Evolutionary conservation across 2,113 vertebrate species (phyloP), one percentile per base, ranked within the genome.

Genomic region (Labeo rohita): DNA sequence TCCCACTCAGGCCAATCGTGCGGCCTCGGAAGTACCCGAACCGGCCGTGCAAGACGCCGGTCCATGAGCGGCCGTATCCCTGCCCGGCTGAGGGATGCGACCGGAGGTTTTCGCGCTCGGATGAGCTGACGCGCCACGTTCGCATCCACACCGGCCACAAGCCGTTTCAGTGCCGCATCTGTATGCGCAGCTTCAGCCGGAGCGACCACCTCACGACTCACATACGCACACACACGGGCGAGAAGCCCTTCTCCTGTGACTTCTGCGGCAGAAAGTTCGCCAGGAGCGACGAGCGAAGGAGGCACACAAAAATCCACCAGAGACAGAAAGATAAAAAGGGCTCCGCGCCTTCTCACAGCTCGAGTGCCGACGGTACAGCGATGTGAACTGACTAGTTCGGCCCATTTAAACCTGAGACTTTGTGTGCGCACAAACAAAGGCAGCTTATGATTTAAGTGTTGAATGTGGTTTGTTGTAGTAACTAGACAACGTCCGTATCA

Each of bases 251-350:
- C 84, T 96, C 97, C 84, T 99, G 98, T 91, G 98, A 99, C 88
- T 96, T 96, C 93, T 99, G 98, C 23, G 97, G 97, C 75, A 93
- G 97, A 28, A 98, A 97, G 92, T 99, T 99, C 81, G 98, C 98
- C 78, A 91, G 98, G 70, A 97, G 96, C 86, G 97, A 98, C 72
- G 98, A 99, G 90, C 91, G 98, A 83, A 97, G 99, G 91, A 94
- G 98, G 66, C 98, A 99, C 93, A 96, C 97, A 87, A 99, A 98
- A 91, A 99, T 99, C 92, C 98, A 99, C 92, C 96, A 98, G 91
- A 92, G 97, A 87, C 98, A 99, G 94, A 98, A 97, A 88, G 98
- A 99, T 90, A 92, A 96, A 73, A 98, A 97, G 84, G 81, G 3
- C 21, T 54, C 39, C 21, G 65, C 45, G 34, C 13, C 65, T 21